phyloP scores from a whole-genome alignment of 2,797 vertebrate genomes.

The Perodicticus potto region DNA sequence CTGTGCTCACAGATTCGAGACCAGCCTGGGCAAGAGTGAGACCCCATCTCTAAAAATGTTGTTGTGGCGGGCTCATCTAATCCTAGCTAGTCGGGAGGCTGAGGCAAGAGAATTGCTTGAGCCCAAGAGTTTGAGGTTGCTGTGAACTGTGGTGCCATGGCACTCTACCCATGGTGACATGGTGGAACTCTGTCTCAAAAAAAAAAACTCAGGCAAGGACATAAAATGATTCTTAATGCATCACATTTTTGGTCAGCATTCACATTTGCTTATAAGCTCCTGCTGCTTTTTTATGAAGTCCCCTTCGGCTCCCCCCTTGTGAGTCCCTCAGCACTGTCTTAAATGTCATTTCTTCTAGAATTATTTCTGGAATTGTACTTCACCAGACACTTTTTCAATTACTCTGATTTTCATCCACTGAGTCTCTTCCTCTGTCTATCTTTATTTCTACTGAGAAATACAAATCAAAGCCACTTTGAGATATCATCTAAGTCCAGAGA shows the following conservation, averaged over 20 bases:
- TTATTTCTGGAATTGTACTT: neutral
- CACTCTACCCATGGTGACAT: too few relatives aligned
- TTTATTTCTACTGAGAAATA: neutral
- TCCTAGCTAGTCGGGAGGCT: too few relatives aligned
- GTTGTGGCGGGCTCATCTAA: too few relatives aligned
- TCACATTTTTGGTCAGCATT: neutral
- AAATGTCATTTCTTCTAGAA: neutral
- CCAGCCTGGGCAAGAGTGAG: too few relatives aligned
- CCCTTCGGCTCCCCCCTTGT: rapidly evolving
- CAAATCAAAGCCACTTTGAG: too few relatives aligned
- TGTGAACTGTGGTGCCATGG: too few relatives aligned
- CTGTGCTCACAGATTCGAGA: too few relatives aligned
- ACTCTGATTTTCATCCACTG: neutral
- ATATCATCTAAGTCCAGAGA: too few relatives aligned
- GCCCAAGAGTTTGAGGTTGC: too few relatives aligned
- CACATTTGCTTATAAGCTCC: neutral
- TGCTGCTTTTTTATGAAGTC: neutral
- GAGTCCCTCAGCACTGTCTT: neutral
- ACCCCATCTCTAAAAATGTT: too few relatives aligned
- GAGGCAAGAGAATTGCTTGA: too few relatives aligned
- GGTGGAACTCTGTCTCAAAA: too few relatives aligned
- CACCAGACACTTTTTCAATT: neutral
- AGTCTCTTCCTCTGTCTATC: neutral
- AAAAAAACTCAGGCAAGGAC: neutral
- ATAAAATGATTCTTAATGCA: neutral